Conservation (phyloP, 2,888 invertebrate genomes). For the Linnaemya tessellans region DNA sequence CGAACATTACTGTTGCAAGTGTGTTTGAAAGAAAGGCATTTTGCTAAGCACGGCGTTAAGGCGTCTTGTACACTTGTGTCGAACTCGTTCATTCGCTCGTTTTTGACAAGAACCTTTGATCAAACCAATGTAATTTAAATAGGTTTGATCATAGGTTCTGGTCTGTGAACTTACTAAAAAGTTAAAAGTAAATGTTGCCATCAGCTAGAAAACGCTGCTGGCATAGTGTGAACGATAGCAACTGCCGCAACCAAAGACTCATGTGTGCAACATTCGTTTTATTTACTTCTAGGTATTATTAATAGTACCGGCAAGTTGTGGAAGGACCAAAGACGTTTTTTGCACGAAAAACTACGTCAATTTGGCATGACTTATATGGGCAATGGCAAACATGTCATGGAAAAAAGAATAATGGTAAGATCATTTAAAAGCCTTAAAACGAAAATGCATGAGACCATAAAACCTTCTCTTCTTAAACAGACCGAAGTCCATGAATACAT, state of each 20-base stretch:
- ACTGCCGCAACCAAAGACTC: neutral
- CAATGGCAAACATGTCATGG: constrained; percentile 91
- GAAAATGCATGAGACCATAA: neutral
- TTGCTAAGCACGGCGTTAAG: too few relatives aligned
- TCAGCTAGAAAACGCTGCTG: neutral
- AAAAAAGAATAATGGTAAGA: constrained; percentile 91
- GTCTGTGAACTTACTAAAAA: too few relatives aligned
- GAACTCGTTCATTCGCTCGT: too few relatives aligned
- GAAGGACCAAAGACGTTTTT: constrained; percentile 94
- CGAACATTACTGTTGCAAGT: too few relatives aligned
- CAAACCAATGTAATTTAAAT: too few relatives aligned
- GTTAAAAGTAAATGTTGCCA: neutral
- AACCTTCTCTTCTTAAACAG: constrained; percentile 81
- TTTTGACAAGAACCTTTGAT: too few relatives aligned
- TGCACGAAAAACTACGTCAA: constrained; percentile 92
- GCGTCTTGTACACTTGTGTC: too few relatives aligned
- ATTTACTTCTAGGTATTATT: constrained; percentile 89
- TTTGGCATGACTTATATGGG: constrained; percentile 95
- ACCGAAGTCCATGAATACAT: constrained; percentile 91
- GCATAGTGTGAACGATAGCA: neutral
- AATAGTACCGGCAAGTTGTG: constrained; percentile 94
- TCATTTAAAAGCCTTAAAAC: neutral
- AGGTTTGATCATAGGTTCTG: too few relatives aligned
- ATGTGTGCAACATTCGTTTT: neutral
- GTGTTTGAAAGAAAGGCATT: too few relatives aligned